A percentile compares a stretch with the other conserved stretches of the same genome.
phyloP scores from a whole-genome alignment of 2,113 vertebrate genomes.

The Anarhynchus alexandrinus region DNA sequence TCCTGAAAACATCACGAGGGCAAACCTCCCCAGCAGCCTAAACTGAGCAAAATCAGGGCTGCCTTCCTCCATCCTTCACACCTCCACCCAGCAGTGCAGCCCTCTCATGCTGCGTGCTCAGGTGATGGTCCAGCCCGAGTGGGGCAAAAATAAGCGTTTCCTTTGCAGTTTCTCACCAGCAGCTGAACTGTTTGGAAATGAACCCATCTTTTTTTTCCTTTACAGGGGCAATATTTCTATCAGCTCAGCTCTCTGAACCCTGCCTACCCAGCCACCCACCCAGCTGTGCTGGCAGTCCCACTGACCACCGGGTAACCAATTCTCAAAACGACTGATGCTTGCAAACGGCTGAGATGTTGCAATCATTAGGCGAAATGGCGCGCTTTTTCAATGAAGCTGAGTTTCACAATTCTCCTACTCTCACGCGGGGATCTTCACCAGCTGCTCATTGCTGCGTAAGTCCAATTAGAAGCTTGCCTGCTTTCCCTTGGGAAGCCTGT shows the following conservation, averaged over 20 bases:
- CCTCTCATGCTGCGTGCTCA: rapidly evolving
- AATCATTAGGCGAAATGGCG: background rate
- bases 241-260: background rate
- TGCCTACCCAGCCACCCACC: background rate
- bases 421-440: background rate
- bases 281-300: background rate
- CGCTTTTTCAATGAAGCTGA: background rate
- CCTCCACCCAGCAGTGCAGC: background rate
- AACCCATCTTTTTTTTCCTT: background rate
- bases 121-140: rapidly evolving
- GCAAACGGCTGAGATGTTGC: background rate
- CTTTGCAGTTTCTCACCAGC: background rate
- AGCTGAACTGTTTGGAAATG: background rate
- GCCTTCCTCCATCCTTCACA: background rate
- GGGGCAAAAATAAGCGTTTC: background rate
- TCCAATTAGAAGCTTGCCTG: constrained; percentile 6
- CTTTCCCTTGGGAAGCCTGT: background rate
- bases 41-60: background rate
- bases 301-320: background rate
- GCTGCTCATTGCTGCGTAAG: background rate
- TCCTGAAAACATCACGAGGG: background rate
- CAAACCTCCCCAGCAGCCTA: background rate
- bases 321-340: background rate
- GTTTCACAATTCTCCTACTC: background rate
- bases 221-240: background rate